phyloP scores from a whole-genome alignment of 2,797 vertebrate genomes.

The Prunella strophiata region DNA sequence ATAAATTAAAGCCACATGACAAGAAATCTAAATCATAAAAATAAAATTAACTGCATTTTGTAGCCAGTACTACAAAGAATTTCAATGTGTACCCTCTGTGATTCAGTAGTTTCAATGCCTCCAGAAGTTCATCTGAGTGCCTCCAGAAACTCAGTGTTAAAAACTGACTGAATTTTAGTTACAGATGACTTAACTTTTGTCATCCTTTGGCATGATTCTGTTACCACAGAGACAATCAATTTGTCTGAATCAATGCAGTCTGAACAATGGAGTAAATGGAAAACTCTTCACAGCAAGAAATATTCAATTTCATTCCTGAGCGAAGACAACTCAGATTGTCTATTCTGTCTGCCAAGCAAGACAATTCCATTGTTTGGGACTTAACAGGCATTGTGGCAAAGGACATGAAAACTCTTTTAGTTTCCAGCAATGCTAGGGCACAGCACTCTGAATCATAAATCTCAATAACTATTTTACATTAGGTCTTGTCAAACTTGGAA shows the following conservation, averaged over 20 bases:
- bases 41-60: background rate
- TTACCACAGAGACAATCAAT: constrained; percentile 34
- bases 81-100: background rate
- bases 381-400: background rate
- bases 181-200: constrained; percentile 15
- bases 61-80: background rate
- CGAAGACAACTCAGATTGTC: background rate
- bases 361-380: constrained; percentile 17
- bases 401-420: background rate
- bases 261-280: constrained; percentile 35
- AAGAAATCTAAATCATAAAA: background rate
- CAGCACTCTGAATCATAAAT: background rate
- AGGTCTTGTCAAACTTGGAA: background rate
- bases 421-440: background rate
- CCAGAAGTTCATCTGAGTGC: background rate
- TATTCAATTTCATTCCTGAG: constrained; percentile 35
- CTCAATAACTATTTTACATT: background rate
- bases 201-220: background rate
- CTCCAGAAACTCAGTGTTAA: background rate
- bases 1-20: background rate
- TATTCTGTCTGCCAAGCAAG: constrained; percentile 28
- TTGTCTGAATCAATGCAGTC: constrained; percentile 10
- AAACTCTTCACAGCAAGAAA: constrained; percentile 42
- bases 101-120: background rate
- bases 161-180: constrained; percentile 6